phyloP scores from a whole-genome alignment of 2,797 vertebrate species.

The Hemitrygon akajei region DNA sequence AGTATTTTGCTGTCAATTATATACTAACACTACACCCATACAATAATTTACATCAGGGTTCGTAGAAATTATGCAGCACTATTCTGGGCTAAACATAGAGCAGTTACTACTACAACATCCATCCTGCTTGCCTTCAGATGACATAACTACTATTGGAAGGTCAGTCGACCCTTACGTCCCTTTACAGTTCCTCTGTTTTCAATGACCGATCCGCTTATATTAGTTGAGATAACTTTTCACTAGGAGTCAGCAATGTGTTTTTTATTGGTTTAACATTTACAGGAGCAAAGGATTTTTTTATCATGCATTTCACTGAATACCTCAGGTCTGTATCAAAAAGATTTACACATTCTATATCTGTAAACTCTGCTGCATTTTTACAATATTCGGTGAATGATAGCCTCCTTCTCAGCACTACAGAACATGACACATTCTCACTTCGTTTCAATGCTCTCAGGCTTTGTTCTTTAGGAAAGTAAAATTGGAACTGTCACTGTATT shows the following conservation, averaged over 20 bases:
- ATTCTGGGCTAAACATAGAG: not conserved
- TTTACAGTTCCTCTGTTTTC: not conserved
- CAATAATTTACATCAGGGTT: not conserved
- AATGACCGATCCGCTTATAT: not conserved
- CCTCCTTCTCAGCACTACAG: not conserved
- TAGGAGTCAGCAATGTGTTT: not conserved
- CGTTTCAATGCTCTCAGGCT: not conserved
- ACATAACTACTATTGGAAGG: not conserved
- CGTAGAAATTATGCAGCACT: not conserved
- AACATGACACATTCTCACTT: not conserved
- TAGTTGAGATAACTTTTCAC: not conserved
- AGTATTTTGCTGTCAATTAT: not conserved
- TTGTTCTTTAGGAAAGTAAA: not conserved
- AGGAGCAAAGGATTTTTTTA: not conserved
- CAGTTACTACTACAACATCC: not conserved
- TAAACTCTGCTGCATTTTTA: not conserved
- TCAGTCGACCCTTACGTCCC: not conserved
- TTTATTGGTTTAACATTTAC: conserved; percentile 27
- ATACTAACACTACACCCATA: not conserved
- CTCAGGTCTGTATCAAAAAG: not conserved
- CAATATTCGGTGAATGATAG: not conserved
- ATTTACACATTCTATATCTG: not conserved
- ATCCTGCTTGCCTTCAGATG: not conserved
- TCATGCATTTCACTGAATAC: conserved; percentile 10
- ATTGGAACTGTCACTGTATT: not conserved